phyloP scores from a whole-genome alignment of 2,797 vertebrate genomes.

The Premnoplex brunnescens region DNA sequence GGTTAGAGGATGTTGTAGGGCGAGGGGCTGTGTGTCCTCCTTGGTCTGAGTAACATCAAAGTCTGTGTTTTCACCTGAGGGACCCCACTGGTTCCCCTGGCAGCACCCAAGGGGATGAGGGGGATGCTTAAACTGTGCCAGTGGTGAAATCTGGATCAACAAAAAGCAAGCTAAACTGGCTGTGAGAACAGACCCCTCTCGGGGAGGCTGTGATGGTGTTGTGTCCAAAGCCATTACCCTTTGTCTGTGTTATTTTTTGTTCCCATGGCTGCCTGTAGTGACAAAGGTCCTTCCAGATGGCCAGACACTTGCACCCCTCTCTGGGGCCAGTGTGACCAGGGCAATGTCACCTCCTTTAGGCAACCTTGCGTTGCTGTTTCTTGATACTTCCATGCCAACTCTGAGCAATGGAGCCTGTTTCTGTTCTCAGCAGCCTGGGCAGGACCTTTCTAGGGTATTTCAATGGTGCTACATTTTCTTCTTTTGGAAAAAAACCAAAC shows the following conservation, averaged over 20 bases:
- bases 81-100: background rate
- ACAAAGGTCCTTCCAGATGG: background rate
- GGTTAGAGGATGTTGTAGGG: background rate
- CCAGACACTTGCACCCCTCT: background rate
- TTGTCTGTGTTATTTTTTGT: background rate
- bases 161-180: background rate
- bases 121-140: background rate
- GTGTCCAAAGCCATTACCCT: background rate
- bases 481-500: background rate
- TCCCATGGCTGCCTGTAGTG: background rate
- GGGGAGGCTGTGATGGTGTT: background rate
- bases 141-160: background rate
- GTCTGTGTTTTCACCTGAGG: background rate
- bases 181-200: background rate
- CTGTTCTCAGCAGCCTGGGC: background rate
- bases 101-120: fast-evolving
- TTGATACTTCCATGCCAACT: background rate
- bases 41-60: background rate
- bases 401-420: background rate
- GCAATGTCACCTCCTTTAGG: background rate
- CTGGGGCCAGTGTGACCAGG: background rate
- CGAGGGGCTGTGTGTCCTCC: fast-evolving
- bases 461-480: background rate
- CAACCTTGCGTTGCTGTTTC: background rate
- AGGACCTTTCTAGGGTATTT: background rate